phyloP scores from a whole-genome alignment of 2,113 vertebrate species.

The Alces alces region DNA sequence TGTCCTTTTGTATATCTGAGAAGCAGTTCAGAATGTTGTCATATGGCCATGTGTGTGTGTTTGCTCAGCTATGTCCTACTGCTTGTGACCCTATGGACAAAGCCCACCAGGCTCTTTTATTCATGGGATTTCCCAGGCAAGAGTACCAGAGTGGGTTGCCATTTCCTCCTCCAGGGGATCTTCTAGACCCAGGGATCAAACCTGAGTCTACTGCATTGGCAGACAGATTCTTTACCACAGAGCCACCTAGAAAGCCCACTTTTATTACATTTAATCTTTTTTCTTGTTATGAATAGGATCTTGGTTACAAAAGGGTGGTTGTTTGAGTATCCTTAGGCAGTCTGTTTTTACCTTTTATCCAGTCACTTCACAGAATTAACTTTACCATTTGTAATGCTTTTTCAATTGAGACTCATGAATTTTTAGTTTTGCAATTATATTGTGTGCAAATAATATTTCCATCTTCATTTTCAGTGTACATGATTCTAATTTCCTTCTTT shows the following conservation, averaged over 20 bases:
- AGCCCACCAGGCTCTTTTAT: not conserved
- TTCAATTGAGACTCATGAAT: not conserved
- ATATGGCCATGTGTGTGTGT: not conserved
- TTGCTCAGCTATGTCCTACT: not conserved
- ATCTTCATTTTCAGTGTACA: not conserved
- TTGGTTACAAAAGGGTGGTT: not conserved
- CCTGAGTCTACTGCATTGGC: not conserved
- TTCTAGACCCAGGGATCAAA: not conserved
- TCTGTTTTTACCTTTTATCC: not conserved
- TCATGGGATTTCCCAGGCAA: not conserved
- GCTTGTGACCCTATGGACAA: accelerated
- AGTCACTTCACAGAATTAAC: not conserved
- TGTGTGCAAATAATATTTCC: not conserved
- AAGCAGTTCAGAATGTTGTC: not conserved
- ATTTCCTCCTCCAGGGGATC: not conserved
- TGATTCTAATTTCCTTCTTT: not conserved
- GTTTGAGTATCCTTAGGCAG: not conserved
- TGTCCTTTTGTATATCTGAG: not conserved
- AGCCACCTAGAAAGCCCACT: not conserved
- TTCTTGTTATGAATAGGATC: not conserved
- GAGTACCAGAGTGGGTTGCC: not conserved
- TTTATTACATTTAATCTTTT: not conserved
- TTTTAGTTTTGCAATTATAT: slow-evolving; percentile 14
- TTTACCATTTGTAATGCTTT: not conserved
- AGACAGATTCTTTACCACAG: not conserved